Percentiles rank a stretch among this genome's conserved stretches.
Conservation (phyloP, 2,113 vertebrate species). For the Carettochelys insculpta region DNA sequence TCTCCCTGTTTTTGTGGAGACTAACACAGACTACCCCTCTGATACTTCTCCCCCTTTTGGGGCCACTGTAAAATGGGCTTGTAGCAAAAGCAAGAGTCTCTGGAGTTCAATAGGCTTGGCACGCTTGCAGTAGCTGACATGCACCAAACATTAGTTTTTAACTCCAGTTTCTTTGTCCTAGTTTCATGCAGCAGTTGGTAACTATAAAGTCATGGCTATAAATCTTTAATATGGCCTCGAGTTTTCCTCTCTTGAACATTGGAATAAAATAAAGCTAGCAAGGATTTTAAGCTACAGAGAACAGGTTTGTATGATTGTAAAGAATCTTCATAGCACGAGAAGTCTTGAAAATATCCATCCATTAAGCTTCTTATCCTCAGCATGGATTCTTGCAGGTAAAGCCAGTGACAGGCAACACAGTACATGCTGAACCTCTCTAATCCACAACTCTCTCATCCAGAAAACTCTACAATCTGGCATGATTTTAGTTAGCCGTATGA, state of each 20-base stretch:
- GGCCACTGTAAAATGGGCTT: not conserved
- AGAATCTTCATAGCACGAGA: not conserved
- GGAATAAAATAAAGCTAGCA: not conserved
- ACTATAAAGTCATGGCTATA: not conserved
- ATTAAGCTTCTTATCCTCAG: not conserved
- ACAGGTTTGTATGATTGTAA: not conserved
- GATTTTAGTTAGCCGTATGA: too few relatives aligned
- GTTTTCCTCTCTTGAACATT: not conserved
- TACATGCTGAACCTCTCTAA: too few relatives aligned
- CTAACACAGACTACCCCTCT: too few relatives aligned
- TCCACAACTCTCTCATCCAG: too few relatives aligned
- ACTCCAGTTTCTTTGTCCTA: not conserved
- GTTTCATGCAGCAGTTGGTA: not conserved
- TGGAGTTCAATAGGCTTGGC: not conserved
- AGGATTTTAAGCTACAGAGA: not conserved
- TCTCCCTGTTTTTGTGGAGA: too few relatives aligned
- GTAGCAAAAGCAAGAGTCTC: not conserved
- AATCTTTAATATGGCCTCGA: not conserved
- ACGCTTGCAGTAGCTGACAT: not conserved
- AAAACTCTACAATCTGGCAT: too few relatives aligned
- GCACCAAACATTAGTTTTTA: too few relatives aligned
- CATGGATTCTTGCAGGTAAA: not conserved
- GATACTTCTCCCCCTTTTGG: not conserved
- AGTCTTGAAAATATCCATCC: not conserved
- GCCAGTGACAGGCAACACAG: not conserved